phyloP scores from a whole-genome alignment of 2,797 vertebrate genomes.

The Hozukius guyotensis region DNA sequence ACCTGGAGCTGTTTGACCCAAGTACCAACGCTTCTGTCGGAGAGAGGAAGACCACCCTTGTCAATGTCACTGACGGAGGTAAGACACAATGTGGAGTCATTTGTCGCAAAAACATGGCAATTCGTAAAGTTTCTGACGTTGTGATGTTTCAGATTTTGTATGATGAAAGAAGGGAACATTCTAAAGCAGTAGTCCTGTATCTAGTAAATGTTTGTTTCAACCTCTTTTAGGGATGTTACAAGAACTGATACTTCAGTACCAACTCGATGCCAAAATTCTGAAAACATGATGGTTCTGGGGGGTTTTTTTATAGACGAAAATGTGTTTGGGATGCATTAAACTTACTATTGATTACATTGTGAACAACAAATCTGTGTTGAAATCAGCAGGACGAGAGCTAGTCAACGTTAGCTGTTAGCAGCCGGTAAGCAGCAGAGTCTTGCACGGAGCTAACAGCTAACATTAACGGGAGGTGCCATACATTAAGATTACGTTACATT shows the following conservation, averaged over 20 bases:
- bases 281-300: too few relatives aligned
- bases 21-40: constrained; percentile 71
- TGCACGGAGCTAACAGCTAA: neutral
- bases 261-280: too few relatives aligned
- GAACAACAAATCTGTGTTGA: neutral
- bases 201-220: neutral
- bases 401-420: neutral
- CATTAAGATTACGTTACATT: neutral
- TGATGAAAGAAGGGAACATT: neutral
- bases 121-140: neutral
- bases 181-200: neutral
- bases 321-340: neutral
- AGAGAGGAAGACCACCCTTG: constrained; percentile 77
- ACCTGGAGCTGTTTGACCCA: constrained; percentile 84
- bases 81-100: neutral
- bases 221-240: too few relatives aligned
- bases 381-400: neutral
- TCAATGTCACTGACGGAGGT: constrained; percentile 76
- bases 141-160: neutral
- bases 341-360: neutral
- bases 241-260: too few relatives aligned
- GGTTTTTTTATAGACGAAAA: neutral
- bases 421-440: neutral
- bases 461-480: neutral
- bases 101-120: neutral